Conservation (phyloP, 1,140 invertebrate genomes). For the Zaprionus taronus region DNA sequence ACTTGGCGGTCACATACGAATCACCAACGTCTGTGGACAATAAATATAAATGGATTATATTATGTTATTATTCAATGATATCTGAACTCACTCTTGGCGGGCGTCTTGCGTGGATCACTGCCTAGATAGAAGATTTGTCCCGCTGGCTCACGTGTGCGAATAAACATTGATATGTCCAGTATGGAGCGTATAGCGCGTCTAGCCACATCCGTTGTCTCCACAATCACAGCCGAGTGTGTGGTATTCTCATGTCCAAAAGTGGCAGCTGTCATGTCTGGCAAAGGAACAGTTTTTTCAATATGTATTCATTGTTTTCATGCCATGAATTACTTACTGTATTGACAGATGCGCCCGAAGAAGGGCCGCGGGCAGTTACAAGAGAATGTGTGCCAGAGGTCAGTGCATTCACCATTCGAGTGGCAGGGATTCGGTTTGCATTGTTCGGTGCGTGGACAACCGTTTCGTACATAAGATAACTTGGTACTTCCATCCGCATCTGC, state of each 20-base stretch:
- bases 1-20: conserved; percentile 90
- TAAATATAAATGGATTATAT: neutral
- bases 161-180: conserved; percentile 96
- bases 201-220: conserved; percentile 88
- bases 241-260: conserved; percentile 96
- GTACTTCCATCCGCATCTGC: conserved; percentile 53
- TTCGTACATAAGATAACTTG: conserved; percentile 86
- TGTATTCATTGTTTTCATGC: neutral
- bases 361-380: conserved; percentile 94
- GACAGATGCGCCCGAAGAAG: conserved; percentile 93
- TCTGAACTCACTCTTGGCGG: conserved; percentile 64
- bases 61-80: neutral
- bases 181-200: conserved; percentile 89
- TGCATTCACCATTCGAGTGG: conserved; percentile 92
- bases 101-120: conserved; percentile 85
- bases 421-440: conserved; percentile 96
- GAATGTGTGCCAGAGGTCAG: conserved; percentile 95
- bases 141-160: conserved; percentile 91
- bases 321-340: conserved; percentile 89
- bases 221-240: conserved; percentile 89
- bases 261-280: conserved; percentile 92
- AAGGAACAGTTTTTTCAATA: neutral
- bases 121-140: conserved; percentile 96
- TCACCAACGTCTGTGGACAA: conserved; percentile 82
- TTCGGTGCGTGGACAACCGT: conserved; percentile 90